These are phyloP conservation scores for Drosophila imparisetae DNA, from an alignment of 2,888 invertebrate genomes.

Conservation along the genomic window DNA sequence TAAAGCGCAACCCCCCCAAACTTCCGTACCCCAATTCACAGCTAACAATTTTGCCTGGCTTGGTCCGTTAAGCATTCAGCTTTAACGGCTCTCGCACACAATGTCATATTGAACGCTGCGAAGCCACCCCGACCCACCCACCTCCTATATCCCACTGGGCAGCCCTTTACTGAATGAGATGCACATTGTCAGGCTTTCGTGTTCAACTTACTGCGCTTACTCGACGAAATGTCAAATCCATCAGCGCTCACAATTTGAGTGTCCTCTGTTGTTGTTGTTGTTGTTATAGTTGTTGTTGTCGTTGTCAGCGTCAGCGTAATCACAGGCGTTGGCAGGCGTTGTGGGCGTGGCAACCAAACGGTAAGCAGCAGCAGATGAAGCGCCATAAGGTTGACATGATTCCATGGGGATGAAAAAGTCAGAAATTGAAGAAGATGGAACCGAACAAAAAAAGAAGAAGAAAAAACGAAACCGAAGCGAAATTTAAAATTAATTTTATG, in stretches of 20 bases:
- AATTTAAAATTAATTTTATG: slow-evolving; percentile 80
- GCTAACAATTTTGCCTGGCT: slow-evolving; percentile 57
- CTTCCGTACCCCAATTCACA: slow-evolving; percentile 15
- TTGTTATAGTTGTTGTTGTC: slow-evolving; percentile 42
- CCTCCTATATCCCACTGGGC: slow-evolving; percentile 1
- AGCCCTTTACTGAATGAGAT: slow-evolving; percentile 64
- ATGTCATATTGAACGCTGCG: slow-evolving; percentile 51
- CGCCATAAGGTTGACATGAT: slow-evolving; percentile 73
- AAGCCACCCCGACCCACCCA: not conserved
- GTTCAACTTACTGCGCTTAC: slow-evolving; percentile 79
- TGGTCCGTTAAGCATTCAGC: slow-evolving; percentile 77
- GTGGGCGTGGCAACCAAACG: slow-evolving; percentile 38
- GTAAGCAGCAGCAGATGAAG: slow-evolving; percentile 41
- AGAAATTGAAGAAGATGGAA: slow-evolving; percentile 54
- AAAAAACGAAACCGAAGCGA: slow-evolving; percentile 74
- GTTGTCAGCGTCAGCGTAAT: slow-evolving; percentile 60
- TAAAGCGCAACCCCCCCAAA: slow-evolving; percentile 55
- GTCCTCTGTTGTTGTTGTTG: slow-evolving; percentile 77
- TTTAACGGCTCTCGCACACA: slow-evolving; percentile 69
- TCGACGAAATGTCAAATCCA: slow-evolving; percentile 83
- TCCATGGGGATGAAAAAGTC: slow-evolving; percentile 79
- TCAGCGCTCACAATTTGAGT: slow-evolving; percentile 84
- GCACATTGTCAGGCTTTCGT: slow-evolving; percentile 76
- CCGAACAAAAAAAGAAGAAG: slow-evolving; percentile 20
- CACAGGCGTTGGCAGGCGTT: slow-evolving; percentile 42